Evolutionary conservation across 2,113 vertebrate genomes (phyloP).

Genomic region (Forbesichthys agassizii): DNA sequence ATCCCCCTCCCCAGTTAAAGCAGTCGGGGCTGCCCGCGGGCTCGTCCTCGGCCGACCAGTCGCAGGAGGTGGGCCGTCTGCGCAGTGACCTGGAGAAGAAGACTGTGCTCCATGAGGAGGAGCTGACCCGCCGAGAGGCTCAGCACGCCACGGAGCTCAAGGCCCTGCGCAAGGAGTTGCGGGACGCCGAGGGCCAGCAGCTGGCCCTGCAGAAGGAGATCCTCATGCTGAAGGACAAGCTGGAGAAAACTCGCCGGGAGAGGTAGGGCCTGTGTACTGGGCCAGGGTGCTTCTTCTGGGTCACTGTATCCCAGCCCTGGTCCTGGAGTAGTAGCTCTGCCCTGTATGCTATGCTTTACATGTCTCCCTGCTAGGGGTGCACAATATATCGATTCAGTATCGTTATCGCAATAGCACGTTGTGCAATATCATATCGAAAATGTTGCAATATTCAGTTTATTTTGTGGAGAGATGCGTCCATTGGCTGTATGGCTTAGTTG

Average conservation of each 20-base stretch:
- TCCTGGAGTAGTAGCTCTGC: too few relatives aligned
- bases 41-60: slow-evolving; percentile 81
- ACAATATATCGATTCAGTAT: too few relatives aligned
- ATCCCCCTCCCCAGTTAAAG: slow-evolving; percentile 75
- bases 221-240: slow-evolving; percentile 94
- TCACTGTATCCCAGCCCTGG: too few relatives aligned
- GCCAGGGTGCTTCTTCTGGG: too few relatives aligned
- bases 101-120: slow-evolving; percentile 88
- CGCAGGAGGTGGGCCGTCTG: slow-evolving; percentile 89
- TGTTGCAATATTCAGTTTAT: too few relatives aligned
- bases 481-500: too few relatives aligned
- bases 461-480: too few relatives aligned
- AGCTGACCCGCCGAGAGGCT: slow-evolving; percentile 85
- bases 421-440: too few relatives aligned
- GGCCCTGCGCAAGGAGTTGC: slow-evolving; percentile 89
- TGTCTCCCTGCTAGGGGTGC: too few relatives aligned
- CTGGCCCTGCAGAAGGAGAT: slow-evolving; percentile 95
- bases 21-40: slow-evolving; percentile 80
- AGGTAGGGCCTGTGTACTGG: slow-evolving; percentile 70
- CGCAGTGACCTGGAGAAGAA: slow-evolving; percentile 94
- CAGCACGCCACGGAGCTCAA: slow-evolving; percentile 89
- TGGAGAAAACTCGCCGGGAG: slow-evolving; percentile 93
- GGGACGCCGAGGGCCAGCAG: slow-evolving; percentile 93
- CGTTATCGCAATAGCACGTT: too few relatives aligned
- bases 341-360: too few relatives aligned